phyloP scores from a whole-genome alignment of 1,140 invertebrate species.

The Drosophila sechellia region DNA sequence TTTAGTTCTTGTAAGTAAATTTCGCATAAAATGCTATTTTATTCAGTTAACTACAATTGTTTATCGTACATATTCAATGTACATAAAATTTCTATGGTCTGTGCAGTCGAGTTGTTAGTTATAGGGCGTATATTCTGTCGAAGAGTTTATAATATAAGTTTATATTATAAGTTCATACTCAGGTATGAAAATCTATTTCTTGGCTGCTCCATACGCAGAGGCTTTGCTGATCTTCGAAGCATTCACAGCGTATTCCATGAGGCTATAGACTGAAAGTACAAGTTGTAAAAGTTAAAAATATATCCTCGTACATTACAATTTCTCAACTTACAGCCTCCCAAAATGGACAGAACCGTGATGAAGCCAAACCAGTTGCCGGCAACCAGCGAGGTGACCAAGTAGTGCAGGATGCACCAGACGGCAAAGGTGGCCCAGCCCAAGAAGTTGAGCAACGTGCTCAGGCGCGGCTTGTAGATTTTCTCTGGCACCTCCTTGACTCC shows the following conservation, averaged over 20 bases:
- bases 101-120: conserved; percentile 9
- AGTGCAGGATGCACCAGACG: conserved; percentile 89
- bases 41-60: conserved; percentile 4
- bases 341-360: conserved; percentile 87
- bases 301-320: not conserved
- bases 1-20: not conserved
- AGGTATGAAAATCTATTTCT: conserved; percentile 21
- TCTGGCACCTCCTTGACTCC: conserved; percentile 87
- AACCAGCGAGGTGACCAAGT: conserved; percentile 88
- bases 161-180: too few species aligned
- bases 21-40: not conserved
- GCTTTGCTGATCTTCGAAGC: conserved; percentile 93
- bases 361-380: conserved; percentile 90
- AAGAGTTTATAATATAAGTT: conserved; percentile 11
- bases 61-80: conserved; percentile 6
- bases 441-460: conserved; percentile 89
- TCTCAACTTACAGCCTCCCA: conserved; percentile 89
- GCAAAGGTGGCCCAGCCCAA: conserved; percentile 88
- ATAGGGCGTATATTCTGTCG: not conserved
- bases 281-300: not conserved
- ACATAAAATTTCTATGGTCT: conserved; percentile 6
- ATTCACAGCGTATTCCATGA: conserved; percentile 91
- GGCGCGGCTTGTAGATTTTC: conserved; percentile 86
- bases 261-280: conserved; percentile 89
- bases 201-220: conserved; percentile 89